These are phyloP conservation scores for Trinorchestia longiramus DNA, from an alignment of 1,140 invertebrate genomes.

Conservation along the genomic window DNA sequence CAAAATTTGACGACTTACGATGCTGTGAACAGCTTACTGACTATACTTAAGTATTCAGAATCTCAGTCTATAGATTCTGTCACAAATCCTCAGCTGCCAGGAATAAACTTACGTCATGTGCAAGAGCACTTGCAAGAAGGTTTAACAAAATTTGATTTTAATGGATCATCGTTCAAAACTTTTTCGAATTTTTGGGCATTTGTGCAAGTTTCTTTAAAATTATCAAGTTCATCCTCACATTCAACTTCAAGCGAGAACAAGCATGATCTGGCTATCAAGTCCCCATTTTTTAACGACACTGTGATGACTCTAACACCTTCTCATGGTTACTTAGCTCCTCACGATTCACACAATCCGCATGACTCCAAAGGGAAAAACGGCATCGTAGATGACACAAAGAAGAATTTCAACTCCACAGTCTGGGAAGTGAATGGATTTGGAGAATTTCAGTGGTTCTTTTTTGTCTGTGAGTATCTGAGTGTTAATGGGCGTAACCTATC, in stretches of 20 bases:
- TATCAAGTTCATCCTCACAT: not conserved
- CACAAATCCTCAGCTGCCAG: not conserved
- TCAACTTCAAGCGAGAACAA: not conserved
- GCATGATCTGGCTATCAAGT: not conserved
- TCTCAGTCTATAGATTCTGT: not conserved
- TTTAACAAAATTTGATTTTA: not conserved
- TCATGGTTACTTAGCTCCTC: not conserved
- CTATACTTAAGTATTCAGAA: not conserved
- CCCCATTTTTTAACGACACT: not conserved
- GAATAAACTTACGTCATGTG: not conserved
- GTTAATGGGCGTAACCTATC: not conserved
- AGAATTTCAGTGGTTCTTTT: not conserved
- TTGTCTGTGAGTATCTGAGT: not conserved
- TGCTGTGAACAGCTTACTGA: not conserved
- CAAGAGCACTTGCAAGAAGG: not conserved
- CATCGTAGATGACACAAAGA: not conserved
- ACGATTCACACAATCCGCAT: not conserved
- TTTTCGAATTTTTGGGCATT: not conserved
- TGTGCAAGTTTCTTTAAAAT: not conserved
- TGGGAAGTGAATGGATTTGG: not conserved
- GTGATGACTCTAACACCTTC: not conserved
- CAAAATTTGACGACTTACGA: not conserved
- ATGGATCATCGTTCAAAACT: not conserved
- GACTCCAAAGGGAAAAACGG: not conserved
- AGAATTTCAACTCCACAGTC: not conserved